Evolutionary conservation across 2,113 vertebrate genomes (phyloP), one percentile per base, ranked within the genome.

Genomic region (Cyprinodon brontotheroides): DNA sequence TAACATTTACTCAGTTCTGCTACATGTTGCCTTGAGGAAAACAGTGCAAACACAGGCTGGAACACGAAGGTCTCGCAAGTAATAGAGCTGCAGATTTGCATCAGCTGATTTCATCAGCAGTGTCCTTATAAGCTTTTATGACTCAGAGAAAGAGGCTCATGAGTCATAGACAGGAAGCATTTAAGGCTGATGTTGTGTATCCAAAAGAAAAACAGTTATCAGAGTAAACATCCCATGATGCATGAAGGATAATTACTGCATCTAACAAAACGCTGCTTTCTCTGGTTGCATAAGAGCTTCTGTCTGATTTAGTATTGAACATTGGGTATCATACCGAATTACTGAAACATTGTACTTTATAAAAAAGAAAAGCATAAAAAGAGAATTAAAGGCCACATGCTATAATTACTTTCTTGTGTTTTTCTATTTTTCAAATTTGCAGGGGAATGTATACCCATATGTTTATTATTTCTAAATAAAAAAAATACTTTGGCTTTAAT

Each of bases 91-190:
- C 3, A 83, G 43, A 71, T 78, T 61, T 74, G 60, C 41, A 71
- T 73, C n/a, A 11, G 5, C 57, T 47, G 65, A 61, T 75, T 67
- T 73, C 11, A 68, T 65, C 60, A 47, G 15, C 41, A 39, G 12
- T 37, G 67, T 61, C 29, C 47, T 41, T 65, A 22, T 64, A 64
- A 82, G 79, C 29, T n/a, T 78, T 65, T 70, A 66, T 77, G 81
- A 86, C 65, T 62, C 75, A 29, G 71, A 81, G 36, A 43, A 78
- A 78, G 15, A 11, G 72, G 72, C 38, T 4, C 67, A 75, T 90
- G 77, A 83, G 79, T 81, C 72, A 63, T 13, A n/a, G n/a, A 74
- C 61, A 61, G 22, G 60, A 69, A 37, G 63, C 53, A 4, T 73
- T 57, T 40, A 40, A 74, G 45, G 68, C 41, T 10, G 57, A 38